A percentile compares a stretch with the other conserved stretches of the same genome.
Evolutionary conservation across 2,113 vertebrate genomes (phyloP).

Genomic region (Formicarius rufipectus): DNA sequence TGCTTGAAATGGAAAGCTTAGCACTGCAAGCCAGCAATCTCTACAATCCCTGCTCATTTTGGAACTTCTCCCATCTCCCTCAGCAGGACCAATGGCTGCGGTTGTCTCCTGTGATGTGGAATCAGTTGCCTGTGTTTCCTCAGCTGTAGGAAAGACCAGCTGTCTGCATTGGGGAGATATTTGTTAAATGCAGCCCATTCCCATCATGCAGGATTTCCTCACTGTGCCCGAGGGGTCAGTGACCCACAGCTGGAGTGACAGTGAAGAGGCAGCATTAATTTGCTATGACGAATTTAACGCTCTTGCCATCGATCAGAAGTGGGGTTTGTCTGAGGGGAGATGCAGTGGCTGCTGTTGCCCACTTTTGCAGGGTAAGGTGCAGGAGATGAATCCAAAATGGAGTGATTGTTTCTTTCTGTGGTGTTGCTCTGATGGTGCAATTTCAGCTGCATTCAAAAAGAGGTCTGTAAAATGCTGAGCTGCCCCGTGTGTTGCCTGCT

Average conservation of each 20-base stretch:
- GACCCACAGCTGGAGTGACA: not conserved
- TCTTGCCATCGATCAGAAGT: not conserved
- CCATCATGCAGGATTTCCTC: not conserved
- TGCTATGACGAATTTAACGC: not conserved
- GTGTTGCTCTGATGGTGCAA: not conserved
- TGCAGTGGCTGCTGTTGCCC: not conserved
- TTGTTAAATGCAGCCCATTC: not conserved
- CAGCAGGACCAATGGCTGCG: not conserved
- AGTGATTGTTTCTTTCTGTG: not conserved
- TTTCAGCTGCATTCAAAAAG: not conserved
- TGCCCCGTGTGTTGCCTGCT: not conserved
- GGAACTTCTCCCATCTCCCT: not conserved
- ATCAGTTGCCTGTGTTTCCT: not conserved
- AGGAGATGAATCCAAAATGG: not conserved
- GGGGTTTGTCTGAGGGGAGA: not conserved
- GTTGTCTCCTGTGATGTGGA: not conserved
- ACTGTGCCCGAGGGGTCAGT: not conserved
- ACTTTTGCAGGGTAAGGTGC: not conserved
- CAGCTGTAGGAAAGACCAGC: not conserved
- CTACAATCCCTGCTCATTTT: not conserved
- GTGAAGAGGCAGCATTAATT: not conserved
- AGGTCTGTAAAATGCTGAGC: not conserved
- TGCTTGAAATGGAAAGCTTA: not conserved
- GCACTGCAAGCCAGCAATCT: not conserved
- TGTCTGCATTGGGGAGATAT: not conserved